Conservation (phyloP, 2,888 invertebrate species). For the Craniophora ligustri region DNA sequence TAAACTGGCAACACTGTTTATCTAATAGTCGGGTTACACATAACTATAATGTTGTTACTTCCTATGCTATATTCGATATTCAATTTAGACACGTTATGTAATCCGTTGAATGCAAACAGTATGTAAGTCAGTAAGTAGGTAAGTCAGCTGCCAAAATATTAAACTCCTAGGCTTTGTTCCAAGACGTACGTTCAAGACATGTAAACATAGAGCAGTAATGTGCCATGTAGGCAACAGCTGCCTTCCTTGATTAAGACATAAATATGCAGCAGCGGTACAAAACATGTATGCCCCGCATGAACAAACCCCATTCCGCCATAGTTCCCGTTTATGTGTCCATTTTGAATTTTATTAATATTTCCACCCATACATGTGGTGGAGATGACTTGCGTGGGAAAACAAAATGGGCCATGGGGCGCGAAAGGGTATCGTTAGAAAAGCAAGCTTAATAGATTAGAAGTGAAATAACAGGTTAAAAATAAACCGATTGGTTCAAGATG, state of each 20-base stretch:
- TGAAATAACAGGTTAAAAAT: not conserved
- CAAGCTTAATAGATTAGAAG: constrained; percentile 36
- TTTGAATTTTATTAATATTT: constrained; percentile 64
- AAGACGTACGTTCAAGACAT: constrained; percentile 63
- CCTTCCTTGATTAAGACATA: constrained; percentile 71
- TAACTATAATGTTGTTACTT: constrained; percentile 18
- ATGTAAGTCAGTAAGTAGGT: constrained; percentile 57
- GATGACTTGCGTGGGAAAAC: constrained; percentile 26
- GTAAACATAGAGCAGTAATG: constrained; percentile 62
- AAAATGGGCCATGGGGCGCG: constrained; percentile 8
- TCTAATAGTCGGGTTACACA: constrained; percentile 28
- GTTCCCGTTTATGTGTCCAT: constrained; percentile 55
- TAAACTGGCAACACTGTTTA: constrained; percentile 45
- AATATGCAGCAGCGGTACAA: constrained; percentile 70
- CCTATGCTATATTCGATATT: constrained; percentile 7
- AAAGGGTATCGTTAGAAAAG: constrained; percentile 19
- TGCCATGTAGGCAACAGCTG: constrained; percentile 67
- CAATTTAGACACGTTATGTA: constrained; percentile 11
- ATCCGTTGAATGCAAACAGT: constrained; percentile 30
- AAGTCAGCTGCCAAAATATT: constrained; percentile 62
- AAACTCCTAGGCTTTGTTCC: constrained; percentile 63
- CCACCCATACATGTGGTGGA: constrained; percentile 13
- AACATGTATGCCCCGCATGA: constrained; percentile 56
- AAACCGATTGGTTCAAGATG: constrained; percentile 1
- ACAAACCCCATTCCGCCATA: constrained; percentile 54